phyloP scores from a whole-genome alignment of 1,140 invertebrate species.

The Drosophila simulans region DNA sequence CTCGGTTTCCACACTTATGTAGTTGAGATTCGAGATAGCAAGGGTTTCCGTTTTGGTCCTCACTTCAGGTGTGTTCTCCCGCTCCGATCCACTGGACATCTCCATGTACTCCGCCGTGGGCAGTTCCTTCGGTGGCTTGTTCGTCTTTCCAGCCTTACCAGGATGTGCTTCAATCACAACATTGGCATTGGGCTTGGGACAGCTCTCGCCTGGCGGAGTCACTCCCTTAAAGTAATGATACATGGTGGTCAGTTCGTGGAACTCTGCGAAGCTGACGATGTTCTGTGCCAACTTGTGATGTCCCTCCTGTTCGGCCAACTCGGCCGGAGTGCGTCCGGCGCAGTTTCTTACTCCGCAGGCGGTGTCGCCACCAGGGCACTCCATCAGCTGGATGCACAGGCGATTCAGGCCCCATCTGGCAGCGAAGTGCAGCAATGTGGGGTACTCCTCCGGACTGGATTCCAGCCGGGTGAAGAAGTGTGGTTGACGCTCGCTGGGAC shows the following conservation, averaged over 20 bases:
- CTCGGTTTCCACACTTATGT: conserved; percentile 80
- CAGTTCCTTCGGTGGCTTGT: conserved; percentile 63
- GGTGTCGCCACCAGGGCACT: conserved; percentile 92
- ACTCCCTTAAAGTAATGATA: conserved; percentile 93
- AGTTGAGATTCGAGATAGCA: conserved; percentile 83
- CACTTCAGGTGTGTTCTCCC: conserved; percentile 74
- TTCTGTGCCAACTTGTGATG: conserved; percentile 89
- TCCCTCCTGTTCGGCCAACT: conserved; percentile 90
- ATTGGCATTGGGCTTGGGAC: conserved; percentile 42
- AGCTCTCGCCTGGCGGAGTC: conserved; percentile 79
- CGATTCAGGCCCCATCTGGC: conserved; percentile 93
- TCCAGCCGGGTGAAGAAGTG: conserved; percentile 78
- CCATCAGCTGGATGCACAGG: conserved; percentile 91
- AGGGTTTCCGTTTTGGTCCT: conserved; percentile 68
- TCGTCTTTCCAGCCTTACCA: conserved; percentile 30
- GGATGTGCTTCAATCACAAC: conserved; percentile 71
- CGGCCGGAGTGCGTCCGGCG: conserved; percentile 91
- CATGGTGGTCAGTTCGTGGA: conserved; percentile 93
- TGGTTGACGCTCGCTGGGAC: conserved; percentile 85
- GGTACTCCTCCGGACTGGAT: conserved; percentile 90
- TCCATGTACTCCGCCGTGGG: conserved; percentile 81
- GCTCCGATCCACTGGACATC: conserved; percentile 82
- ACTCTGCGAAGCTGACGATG: conserved; percentile 91
- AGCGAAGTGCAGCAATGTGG: conserved; percentile 94
- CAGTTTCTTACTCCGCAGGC: conserved; percentile 92